Percentiles rank a stretch among this genome's conserved stretches.
Evolutionary conservation across 2,113 vertebrate genomes (phyloP).

Genomic region (Chamaetylas fuelleborni): DNA sequence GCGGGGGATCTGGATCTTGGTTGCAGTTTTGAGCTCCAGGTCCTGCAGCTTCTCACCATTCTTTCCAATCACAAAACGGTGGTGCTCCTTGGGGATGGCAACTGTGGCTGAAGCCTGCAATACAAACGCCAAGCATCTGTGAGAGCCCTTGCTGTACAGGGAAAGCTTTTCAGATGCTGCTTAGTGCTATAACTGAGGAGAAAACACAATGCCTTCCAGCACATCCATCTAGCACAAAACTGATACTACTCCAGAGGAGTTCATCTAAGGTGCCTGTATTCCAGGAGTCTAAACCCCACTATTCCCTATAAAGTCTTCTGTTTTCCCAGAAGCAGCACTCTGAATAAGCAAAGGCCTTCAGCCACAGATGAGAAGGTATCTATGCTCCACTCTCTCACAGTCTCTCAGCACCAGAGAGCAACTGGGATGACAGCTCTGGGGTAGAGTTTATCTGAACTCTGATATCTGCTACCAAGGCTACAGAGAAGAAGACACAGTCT

Average conservation of each 20-base stretch:
- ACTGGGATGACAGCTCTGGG: background rate
- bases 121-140: background rate
- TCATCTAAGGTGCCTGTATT: background rate
- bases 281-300: background rate
- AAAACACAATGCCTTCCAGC: background rate
- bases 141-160: background rate
- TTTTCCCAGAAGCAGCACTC: background rate
- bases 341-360: background rate
- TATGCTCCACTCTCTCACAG: background rate
- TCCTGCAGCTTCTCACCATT: constrained; percentile 98
- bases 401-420: background rate
- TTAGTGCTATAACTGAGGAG: background rate
- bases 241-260: background rate
- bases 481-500: background rate
- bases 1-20: constrained; percentile 99
- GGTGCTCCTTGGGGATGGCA: constrained; percentile 96
- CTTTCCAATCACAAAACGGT: constrained; percentile 98
- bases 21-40: constrained; percentile 97
- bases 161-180: background rate
- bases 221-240: background rate
- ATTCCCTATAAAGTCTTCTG: background rate
- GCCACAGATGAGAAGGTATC: background rate
- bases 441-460: constrained; percentile 4
- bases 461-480: constrained; percentile 16
- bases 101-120: constrained; percentile 92